Evolutionary conservation across 92 coral and sea anemone species (phyloP), one percentile per base, ranked within the genome.

Genomic region (Zoanthus solanderi): DNA sequence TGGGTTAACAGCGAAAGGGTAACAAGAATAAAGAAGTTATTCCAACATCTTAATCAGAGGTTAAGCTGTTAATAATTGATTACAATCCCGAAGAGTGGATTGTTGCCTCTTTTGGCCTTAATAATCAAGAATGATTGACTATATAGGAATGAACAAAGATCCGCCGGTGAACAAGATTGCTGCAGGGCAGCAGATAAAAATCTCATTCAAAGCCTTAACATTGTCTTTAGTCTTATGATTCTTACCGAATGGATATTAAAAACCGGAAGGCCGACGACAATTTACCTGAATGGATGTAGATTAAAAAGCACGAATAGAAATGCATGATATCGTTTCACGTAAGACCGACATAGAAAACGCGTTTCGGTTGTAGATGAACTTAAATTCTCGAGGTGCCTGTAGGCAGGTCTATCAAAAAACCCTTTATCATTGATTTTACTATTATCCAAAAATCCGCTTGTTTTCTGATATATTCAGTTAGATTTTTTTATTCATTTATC

Each of bases 181-280:
- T 81, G 53, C 74, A 66, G 85, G 85, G 85, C 85, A 81, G n/a
- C 44, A 65, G 85, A 81, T 81, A 81, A 81, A 78, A 81, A 81
- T 81, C 85, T 81, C 85, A 44, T 81, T 81, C 75, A 81, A 30
- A 23, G 85, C 66, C 75, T 81, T 63, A 81, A 47, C 73, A 81
- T 29, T 65, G 75, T 67, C 74, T 81, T 66, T 66, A 66, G 85
- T 53, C 63, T 44, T 81, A 11, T 81, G 58, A 81, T 34, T 81
- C 75, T n/a, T 81, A 46, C 75, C 85, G 75, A 65, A 81, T 47
- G 71, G 66, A 81, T 45, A 66, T 81, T 81, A 66, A 81, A 81
- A 81, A 11, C 46, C 56, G 56, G 44, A n/a, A 63, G 54, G 63
- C 42, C 44, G 47, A 44, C 44, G 73, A 57, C 44, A 80, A 65